A percentile compares a stretch with the other conserved stretches of the same genome.
Evolutionary conservation across 2,888 invertebrate genomes (phyloP).

Genomic region (Diplazon laetatorius): DNA sequence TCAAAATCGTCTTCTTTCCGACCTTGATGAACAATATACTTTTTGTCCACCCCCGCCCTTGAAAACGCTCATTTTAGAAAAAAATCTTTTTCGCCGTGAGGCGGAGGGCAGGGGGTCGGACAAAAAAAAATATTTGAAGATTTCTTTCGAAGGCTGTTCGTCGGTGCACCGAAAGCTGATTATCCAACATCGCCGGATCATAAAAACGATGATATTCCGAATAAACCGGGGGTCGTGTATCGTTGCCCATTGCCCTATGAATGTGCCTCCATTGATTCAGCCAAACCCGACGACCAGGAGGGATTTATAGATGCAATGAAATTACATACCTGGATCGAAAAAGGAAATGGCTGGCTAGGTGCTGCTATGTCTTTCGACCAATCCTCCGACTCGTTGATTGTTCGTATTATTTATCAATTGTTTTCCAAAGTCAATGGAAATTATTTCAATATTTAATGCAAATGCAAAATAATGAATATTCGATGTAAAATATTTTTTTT

Average conservation of each 20-base stretch:
- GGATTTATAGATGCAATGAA: constrained; percentile 48
- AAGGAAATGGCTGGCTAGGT: constrained; percentile 84
- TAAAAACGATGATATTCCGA: constrained; percentile 66
- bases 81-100: too few species aligned
- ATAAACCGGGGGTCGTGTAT: constrained; percentile 85
- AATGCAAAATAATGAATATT: too few species aligned
- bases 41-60: too few species aligned
- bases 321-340: constrained; percentile 68
- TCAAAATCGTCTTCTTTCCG: too few species aligned
- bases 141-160: constrained; percentile 80
- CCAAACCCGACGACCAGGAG: constrained; percentile 52
- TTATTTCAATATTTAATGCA: too few species aligned
- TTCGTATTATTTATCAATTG: constrained; percentile 53
- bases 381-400: constrained; percentile 76
- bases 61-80: too few species aligned
- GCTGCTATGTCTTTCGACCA: constrained; percentile 83
- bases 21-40: too few species aligned
- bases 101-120: too few species aligned
- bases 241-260: constrained; percentile 77
- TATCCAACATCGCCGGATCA: constrained; percentile 75
- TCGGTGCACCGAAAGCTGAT: constrained; percentile 85
- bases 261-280: constrained; percentile 64
- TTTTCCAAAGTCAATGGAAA: too few species aligned
- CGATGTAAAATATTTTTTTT: constrained; percentile 3
- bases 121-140: not conserved